Percentiles rank a stretch among this genome's conserved stretches.
Conservation (phyloP, 2,113 vertebrate genomes). For the Elephas maximus region DNA sequence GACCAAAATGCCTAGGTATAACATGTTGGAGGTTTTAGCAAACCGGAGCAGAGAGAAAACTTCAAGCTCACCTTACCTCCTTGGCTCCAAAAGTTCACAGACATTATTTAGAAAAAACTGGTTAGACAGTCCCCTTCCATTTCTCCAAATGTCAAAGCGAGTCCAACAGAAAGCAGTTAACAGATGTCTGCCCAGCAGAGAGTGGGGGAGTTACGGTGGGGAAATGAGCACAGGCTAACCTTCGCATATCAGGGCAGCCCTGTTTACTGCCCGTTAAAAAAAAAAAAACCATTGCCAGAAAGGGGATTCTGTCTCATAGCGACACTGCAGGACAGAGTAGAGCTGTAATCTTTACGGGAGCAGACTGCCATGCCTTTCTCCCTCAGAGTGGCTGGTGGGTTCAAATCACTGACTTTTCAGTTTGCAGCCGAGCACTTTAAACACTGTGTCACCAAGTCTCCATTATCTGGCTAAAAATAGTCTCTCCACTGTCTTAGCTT, state of each 20-base stretch:
- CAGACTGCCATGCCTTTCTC: neutral
- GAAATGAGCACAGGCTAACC: constrained; percentile 28
- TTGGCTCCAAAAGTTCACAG: constrained; percentile 63
- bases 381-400: neutral
- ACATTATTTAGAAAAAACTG: constrained; percentile 34
- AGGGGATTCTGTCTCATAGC: neutral
- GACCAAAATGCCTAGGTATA: constrained; percentile 41
- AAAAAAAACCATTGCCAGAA: neutral
- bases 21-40: neutral
- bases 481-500: constrained; percentile 46
- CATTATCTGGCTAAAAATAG: constrained; percentile 79
- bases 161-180: constrained; percentile 81
- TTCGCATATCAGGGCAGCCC: constrained; percentile 74
- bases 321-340: neutral
- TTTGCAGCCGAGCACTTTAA: neutral
- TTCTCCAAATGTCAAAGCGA: constrained; percentile 78
- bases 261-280: constrained; percentile 67
- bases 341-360: neutral
- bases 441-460: neutral
- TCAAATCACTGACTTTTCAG: neutral
- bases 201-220: constrained; percentile 69
- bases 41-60: neutral
- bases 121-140: constrained; percentile 72
- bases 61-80: constrained; percentile 34
- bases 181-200: constrained; percentile 79